phyloP scores from a whole-genome alignment of 2,888 invertebrate genomes.

The Linnaemya tessellans region DNA sequence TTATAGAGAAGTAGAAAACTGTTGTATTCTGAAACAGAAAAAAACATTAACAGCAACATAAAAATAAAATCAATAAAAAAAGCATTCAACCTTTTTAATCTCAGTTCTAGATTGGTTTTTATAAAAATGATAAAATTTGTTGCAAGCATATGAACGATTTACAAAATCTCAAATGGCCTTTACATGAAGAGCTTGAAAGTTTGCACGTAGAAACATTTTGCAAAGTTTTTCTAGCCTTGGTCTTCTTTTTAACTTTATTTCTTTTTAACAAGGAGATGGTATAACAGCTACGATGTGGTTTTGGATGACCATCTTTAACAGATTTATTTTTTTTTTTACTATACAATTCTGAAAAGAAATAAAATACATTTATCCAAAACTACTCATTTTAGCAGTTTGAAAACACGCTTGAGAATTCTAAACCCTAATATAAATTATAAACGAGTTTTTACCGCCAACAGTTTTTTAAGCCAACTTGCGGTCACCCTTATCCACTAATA shows the following conservation, averaged over 20 bases:
- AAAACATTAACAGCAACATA: conserved; percentile 38
- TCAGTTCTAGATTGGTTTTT: conserved; percentile 63
- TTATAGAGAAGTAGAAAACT: conserved; percentile 2
- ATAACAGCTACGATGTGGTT: conserved; percentile 8
- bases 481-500: conserved; percentile 15
- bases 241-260: conserved; percentile 34
- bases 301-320: conserved; percentile 17
- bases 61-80: conserved; percentile 61
- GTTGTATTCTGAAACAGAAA: conserved; percentile 32
- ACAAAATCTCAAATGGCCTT: conserved; percentile 18
- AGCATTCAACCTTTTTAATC: conserved; percentile 52
- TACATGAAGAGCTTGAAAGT: conserved; percentile 62
- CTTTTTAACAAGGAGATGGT: not conserved
- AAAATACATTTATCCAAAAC: not conserved
- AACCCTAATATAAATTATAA: no score
- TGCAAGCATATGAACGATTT: conserved; percentile 62
- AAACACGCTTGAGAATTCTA: not conserved
- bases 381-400: not conserved
- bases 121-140: conserved; percentile 67
- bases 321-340: not conserved
- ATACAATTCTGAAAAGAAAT: not conserved
- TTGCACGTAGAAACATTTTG: conserved; percentile 55
- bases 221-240: conserved; percentile 49
- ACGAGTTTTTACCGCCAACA: not conserved
- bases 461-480: not conserved